Base-by-base conservation (phyloP, 2,113 vertebrate genomes). In the Neotoma lepida region DNA sequence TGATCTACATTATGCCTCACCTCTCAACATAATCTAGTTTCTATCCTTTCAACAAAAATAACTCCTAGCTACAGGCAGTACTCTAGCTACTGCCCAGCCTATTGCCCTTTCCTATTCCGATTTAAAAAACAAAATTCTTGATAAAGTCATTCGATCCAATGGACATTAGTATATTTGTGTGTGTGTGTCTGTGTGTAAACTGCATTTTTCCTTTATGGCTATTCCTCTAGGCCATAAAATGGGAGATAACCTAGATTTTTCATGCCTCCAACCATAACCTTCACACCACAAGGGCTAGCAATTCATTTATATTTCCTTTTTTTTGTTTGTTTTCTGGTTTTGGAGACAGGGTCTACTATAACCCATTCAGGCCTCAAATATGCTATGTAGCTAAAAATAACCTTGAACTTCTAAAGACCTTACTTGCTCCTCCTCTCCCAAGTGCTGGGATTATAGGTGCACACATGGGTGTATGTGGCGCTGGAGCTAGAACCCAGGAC, bases 1-100 rank as follows among this genome's bases (percentile, higher is more conserved):
- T 56, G 24, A 30, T 76, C 51, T 88, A 15, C 73, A 51, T 71
- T 85, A 87, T 46, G 24, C 18, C 30, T 86, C 26, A 90, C 24
- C 39, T 94, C 33, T 92, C 64, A 70, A 39, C 88, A 86, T 24
- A 54, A 61, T 86, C 86, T 93, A 30, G 66, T 44, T 86, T 94
- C 77, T 54, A 95, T 70, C 9, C 35, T 91, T 41, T 94, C 41
- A 89, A 78, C 5, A n/a, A 73, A 96, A 82, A n/a, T 71, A 88
- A 87, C 71, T 74, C 10, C 4, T 74, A 28, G 39, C 39, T 41
- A 44, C 39, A 44, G 71, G 71, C 70, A 74, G 39, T 26, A 44
- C 71, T 74, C 10, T 44, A 74, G 71, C 39, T 73, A 44, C 71
- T 73, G 70, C 70, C 71, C 39, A 26, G 39, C 9, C 71, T 41